A percentile compares a stretch with the other conserved stretches of the same genome.
These are phyloP conservation scores for Phymatocera aterrima DNA, from an alignment of 2,888 invertebrate species.

Conservation along the genomic window DNA sequence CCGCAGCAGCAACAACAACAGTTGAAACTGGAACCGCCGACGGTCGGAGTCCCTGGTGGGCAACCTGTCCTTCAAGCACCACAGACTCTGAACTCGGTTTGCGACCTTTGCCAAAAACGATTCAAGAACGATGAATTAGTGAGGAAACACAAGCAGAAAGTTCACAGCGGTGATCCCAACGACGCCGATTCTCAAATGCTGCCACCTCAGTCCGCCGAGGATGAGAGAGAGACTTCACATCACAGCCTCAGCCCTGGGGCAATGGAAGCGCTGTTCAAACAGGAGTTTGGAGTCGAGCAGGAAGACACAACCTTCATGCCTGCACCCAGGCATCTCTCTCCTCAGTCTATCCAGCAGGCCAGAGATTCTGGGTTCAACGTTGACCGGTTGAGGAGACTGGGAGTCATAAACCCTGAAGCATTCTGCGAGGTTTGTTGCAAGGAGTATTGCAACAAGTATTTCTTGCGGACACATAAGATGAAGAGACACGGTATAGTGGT, in stretches of 20 bases:
- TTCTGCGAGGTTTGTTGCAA: constrained; percentile 96
- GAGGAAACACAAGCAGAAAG: constrained; percentile 82
- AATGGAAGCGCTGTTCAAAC: constrained; percentile 69
- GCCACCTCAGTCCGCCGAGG: constrained; percentile 75
- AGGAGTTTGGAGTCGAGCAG: constrained; percentile 70
- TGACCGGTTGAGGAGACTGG: constrained; percentile 86
- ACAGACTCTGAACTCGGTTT: constrained; percentile 74
- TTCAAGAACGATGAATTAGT: constrained; percentile 85
- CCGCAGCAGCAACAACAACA: constrained; percentile 61
- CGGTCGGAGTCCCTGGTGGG: constrained; percentile 44
- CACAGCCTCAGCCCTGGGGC: constrained; percentile 64
- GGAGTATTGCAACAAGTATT: constrained; percentile 95
- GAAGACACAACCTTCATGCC: constrained; percentile 67
- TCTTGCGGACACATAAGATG: constrained; percentile 93
- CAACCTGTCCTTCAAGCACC: constrained; percentile 46
- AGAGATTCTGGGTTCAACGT: constrained; percentile 85
- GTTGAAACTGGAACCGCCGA: constrained; percentile 43
- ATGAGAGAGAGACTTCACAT: constrained; percentile 60
- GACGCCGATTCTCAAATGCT: constrained; percentile 75
- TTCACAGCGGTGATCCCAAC: constrained; percentile 77
- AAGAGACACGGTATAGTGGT: constrained; percentile 92
- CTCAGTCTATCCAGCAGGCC: constrained; percentile 77
- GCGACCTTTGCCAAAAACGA: constrained; percentile 85
- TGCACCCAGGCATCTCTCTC: constrained; percentile 61
- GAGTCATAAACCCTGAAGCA: constrained; percentile 91